Base-by-base conservation (phyloP, 1,140 invertebrate genomes). In the Mya arenaria region DNA sequence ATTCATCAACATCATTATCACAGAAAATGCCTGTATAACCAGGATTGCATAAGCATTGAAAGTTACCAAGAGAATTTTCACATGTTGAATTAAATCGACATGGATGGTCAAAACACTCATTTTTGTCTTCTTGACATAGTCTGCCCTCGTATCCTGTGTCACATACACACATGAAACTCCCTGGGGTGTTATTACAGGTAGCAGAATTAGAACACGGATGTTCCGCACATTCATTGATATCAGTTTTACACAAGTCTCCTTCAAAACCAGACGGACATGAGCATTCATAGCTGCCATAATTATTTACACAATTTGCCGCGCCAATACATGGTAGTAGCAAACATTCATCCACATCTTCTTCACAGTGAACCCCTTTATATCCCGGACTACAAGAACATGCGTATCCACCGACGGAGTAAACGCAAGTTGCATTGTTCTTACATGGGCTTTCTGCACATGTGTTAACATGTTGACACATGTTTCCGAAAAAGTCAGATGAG, bases 1-100 rank as follows among this genome's bases (percentile, higher is more conserved):
- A 99, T 88, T 99, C 97, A 90, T 99, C 96, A n/a, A 98, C 96
- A 84, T 98, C 97, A 0, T 95, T 94, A 86, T 98, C 97, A 90
- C 98, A 99, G 25, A 32, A 8, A 15, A 36, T 30, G 0, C 77
- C 77, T 34, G 13, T 41, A 41, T 68, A 79, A 55, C 77, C 77
- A 28, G 32, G 17, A 28, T 32, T 23, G 36, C 77, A 79, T n/a
- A 34, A 25, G 37, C 77, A 79, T 6, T 4, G 10, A 37, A 58
- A 82, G 4, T 32, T 56, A n/a, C 65, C 77, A 62, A 39, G 48
- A 17, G 62, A 44, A 41, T 80, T 80, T 4, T 37, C 37, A 75
- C 84, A 85, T 10, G 37, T 15, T n/a, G n/a, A n/a, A n/a, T n/a
- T n/a, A n/a, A n/a, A n/a, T 52, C 44, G 41, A 48, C 82, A 83